phyloP scores from a whole-genome alignment of 1,140 invertebrate genomes.

The Gonioctena quinquepunctata region DNA sequence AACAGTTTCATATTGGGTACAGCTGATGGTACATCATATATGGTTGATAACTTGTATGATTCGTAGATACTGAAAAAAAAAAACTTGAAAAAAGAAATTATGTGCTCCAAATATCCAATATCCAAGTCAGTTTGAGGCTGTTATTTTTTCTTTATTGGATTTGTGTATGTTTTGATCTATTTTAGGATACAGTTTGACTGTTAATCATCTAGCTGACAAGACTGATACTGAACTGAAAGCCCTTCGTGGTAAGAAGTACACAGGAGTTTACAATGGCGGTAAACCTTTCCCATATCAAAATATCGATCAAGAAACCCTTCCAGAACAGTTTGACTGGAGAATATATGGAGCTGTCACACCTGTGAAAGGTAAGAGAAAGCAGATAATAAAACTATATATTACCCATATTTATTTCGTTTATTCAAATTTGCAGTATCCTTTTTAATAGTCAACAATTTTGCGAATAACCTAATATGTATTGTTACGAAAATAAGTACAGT shows the following conservation, averaged over 20 bases:
- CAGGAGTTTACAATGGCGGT: conserved; percentile 73
- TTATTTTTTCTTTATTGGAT: too few species aligned
- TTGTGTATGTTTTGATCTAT: too few species aligned
- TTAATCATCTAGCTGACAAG: conserved; percentile 90
- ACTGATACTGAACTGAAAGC: conserved; percentile 77
- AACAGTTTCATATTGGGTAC: too few species aligned
- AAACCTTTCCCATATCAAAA: conserved; percentile 75
- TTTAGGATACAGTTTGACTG: conserved; percentile 72
- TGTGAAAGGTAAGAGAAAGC: conserved; percentile 73
- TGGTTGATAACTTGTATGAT: too few species aligned
- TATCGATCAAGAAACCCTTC: conserved; percentile 57
- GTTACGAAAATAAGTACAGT: too few species aligned
- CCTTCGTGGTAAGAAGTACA: conserved; percentile 75
- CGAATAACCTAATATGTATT: too few species aligned
- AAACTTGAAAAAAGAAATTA: too few species aligned
- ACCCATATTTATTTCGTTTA: background rate
- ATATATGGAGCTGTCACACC: conserved; percentile 91
- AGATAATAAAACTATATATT: background rate
- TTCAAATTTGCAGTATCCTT: background rate
- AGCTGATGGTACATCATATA: too few species aligned
- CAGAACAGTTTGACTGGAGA: conserved; percentile 85
- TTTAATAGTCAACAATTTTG: too few species aligned
- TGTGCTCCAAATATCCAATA: too few species aligned
- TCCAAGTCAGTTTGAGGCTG: too few species aligned
- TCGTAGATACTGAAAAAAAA: too few species aligned